Conservation (phyloP, 1,140 invertebrate genomes). For the Sinella curviseta region DNA sequence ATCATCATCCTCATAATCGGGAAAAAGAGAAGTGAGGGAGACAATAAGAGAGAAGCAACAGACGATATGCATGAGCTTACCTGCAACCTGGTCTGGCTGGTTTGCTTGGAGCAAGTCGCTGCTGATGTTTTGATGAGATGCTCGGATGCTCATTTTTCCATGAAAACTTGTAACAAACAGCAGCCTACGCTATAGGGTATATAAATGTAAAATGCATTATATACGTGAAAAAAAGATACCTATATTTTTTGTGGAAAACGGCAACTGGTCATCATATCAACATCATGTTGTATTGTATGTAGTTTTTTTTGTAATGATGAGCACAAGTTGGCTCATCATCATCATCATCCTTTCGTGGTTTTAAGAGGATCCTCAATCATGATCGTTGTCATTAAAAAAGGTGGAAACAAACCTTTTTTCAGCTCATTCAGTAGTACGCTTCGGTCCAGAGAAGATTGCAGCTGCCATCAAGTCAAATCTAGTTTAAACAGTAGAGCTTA, state of each 20-base stretch:
- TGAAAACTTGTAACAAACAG: slow-evolving; percentile 6
- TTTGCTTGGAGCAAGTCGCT: background rate
- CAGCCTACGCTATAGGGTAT: slow-evolving; percentile 15
- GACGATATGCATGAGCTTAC: background rate
- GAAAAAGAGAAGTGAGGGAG: background rate
- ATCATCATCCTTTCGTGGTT: background rate
- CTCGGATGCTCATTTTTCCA: background rate
- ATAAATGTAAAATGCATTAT: background rate
- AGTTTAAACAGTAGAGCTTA: background rate
- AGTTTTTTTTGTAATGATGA: background rate
- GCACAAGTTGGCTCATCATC: slow-evolving; percentile 3
- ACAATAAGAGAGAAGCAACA: background rate
- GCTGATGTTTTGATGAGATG: background rate
- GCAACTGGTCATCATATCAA: slow-evolving; percentile 1
- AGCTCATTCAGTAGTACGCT: background rate
- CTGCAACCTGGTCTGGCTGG: background rate
- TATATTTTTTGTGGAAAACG: background rate
- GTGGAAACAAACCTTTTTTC: slow-evolving; percentile 17
- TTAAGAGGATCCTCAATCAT: slow-evolving; percentile 3
- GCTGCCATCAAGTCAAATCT: background rate
- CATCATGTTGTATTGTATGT: background rate
- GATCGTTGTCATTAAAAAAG: slow-evolving; percentile 24
- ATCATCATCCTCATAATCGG: slow-evolving; percentile 13
- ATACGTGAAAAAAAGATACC: background rate
- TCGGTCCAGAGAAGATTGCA: slow-evolving; percentile 10